Percentiles rank a stretch among this genome's conserved stretches.
Conservation (phyloP, 2,888 invertebrate species). For the Harpalus rufipes region DNA sequence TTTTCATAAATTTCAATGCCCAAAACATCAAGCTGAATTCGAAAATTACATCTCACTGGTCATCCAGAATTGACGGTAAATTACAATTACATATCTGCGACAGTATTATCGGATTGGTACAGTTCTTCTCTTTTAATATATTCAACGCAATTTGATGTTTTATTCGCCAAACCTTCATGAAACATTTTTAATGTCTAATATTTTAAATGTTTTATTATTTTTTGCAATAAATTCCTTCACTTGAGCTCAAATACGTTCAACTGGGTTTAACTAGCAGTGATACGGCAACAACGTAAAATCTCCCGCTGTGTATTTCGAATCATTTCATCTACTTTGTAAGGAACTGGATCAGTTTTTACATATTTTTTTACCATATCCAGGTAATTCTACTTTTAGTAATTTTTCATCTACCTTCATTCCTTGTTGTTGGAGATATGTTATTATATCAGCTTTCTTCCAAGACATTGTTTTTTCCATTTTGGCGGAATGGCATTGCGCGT, state of each 20-base stretch:
- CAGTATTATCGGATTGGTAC: conserved; percentile 8
- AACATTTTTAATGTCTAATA: conserved; percentile 31
- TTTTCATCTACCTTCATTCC: neutral
- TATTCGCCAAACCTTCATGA: conserved; percentile 20
- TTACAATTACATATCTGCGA: neutral
- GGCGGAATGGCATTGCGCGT: conserved; percentile 66
- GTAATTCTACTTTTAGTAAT: conserved; percentile 27
- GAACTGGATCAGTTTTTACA: conserved; percentile 15
- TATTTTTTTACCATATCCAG: conserved; percentile 11
- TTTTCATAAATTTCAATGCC: no score
- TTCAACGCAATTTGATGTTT: conserved; percentile 13
- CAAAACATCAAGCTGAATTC: no score
- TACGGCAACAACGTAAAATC: conserved; percentile 27
- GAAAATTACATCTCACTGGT: no score
- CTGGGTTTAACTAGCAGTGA: neutral
- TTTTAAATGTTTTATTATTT: conserved; percentile 30
- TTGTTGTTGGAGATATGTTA: conserved; percentile 21
- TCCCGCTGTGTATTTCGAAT: neutral
- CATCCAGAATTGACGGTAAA: no score
- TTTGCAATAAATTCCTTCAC: conserved; percentile 18
- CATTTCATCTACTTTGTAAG: conserved; percentile 31
- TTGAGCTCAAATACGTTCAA: conserved; percentile 29
- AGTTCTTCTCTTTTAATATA: conserved; percentile 33
- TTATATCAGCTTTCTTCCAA: conserved; percentile 61
- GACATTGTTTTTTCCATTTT: conserved; percentile 38